Evolutionary conservation across 23 tunicate genomes (phyloP).

Genomic region (Halocynthia roretzi): DNA sequence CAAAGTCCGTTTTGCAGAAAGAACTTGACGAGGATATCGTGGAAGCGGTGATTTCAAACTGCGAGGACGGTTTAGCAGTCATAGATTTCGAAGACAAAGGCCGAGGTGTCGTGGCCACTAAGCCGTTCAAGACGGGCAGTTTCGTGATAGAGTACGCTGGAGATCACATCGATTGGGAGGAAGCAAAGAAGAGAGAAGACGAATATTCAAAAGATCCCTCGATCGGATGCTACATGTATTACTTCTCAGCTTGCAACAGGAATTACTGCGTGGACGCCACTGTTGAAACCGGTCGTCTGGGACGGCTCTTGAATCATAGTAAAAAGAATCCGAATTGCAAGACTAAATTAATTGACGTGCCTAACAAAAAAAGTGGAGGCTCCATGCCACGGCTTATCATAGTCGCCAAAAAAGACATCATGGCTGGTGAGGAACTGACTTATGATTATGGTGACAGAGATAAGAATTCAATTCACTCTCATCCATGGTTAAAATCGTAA

Average conservation of each 20-base stretch:
- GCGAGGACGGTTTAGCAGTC: conserved; percentile 60
- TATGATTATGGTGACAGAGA: conserved; percentile 93
- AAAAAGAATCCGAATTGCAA: conserved; percentile 69
- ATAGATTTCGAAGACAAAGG: conserved; percentile 74
- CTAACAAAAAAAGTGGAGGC: neutral
- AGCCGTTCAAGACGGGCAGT: conserved; percentile 23
- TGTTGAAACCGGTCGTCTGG: conserved; percentile 57
- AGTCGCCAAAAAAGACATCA: conserved; percentile 66
- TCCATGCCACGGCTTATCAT: conserved; percentile 43
- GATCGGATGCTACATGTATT: conserved; percentile 91
- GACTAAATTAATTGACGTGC: conserved; percentile 54
- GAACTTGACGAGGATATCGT: conserved; percentile 53
- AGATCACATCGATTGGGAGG: conserved; percentile 64
- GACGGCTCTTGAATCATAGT: conserved; percentile 82
- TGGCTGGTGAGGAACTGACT: conserved; percentile 59
- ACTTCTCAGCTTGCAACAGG: conserved; percentile 48
- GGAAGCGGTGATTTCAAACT: conserved; percentile 38
- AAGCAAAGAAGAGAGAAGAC: conserved; percentile 65
- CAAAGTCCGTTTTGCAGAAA: conserved; percentile 65
- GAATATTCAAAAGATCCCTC: conserved; percentile 42
- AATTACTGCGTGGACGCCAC: conserved; percentile 96
- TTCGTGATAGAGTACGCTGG: conserved; percentile 95
- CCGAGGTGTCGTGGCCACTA: conserved; percentile 62
- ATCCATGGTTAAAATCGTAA: conserved; percentile 88
- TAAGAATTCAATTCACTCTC: conserved; percentile 56